Conservation (phyloP, 1,140 invertebrate species). For the Cotesia vestalis region DNA sequence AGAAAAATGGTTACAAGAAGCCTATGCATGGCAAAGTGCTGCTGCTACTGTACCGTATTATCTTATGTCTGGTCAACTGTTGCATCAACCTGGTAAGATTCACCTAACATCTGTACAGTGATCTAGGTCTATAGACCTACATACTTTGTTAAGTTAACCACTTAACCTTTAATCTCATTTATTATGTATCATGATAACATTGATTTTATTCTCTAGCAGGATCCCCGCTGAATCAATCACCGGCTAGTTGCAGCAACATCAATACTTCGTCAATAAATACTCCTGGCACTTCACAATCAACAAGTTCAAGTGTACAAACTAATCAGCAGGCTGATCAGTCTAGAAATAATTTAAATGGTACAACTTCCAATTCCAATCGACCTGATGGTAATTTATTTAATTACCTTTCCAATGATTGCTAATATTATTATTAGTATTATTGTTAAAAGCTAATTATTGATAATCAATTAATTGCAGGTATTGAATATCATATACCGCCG, state of each 20-base stretch:
- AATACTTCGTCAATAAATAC: too few relatives aligned
- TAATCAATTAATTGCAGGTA: slow-evolving; percentile 63
- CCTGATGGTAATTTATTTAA: neutral
- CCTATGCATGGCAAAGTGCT: slow-evolving; percentile 65
- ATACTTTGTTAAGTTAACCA: neutral
- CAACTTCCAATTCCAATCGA: neutral
- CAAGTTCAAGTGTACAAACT: too few relatives aligned
- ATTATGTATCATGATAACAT: too few relatives aligned
- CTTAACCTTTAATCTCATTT: too few relatives aligned
- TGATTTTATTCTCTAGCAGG: too few relatives aligned
- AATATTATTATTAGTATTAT: neutral
- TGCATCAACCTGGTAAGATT: slow-evolving; percentile 52
- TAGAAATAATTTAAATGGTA: slow-evolving; percentile 4
- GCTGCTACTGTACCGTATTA: slow-evolving; percentile 64
- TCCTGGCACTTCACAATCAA: too few relatives aligned
- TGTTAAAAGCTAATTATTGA: neutral
- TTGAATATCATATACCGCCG: slow-evolving; percentile 80
- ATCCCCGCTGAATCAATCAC: neutral
- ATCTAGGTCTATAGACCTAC: neutral
- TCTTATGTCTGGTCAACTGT: slow-evolving; percentile 60
- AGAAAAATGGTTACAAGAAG: slow-evolving; percentile 66
- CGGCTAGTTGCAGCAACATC: neutral
- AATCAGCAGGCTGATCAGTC: too few relatives aligned
- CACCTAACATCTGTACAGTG: slow-evolving; percentile 1
- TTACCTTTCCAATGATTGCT: neutral